A percentile compares a stretch with the other conserved stretches of the same genome.
These are phyloP conservation scores for Brachynemurus nebulosus DNA, from an alignment of 2,888 invertebrate genomes.

Conservation along the genomic window DNA sequence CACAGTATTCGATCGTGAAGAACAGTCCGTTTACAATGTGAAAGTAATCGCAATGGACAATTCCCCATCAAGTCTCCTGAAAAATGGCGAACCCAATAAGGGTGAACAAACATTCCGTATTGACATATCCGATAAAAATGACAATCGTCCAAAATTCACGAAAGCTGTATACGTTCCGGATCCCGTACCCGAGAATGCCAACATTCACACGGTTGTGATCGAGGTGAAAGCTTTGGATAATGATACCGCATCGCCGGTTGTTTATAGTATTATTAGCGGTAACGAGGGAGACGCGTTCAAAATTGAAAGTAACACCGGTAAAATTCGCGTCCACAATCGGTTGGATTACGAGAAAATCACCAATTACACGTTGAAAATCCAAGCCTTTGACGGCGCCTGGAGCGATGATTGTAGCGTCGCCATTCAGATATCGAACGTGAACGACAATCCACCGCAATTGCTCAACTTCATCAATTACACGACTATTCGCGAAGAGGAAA, in stretches of 20 bases:
- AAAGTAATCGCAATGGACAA: conserved; percentile 85
- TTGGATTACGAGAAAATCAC: conserved; percentile 75
- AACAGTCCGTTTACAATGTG: conserved; percentile 70
- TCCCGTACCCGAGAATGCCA: conserved; percentile 68
- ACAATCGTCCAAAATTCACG: conserved; percentile 85
- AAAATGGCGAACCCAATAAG: conserved; percentile 53
- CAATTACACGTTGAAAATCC: conserved; percentile 70
- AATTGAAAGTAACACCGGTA: conserved; percentile 73
- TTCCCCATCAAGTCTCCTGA: conserved; percentile 62
- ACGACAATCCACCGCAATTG: conserved; percentile 86
- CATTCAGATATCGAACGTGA: conserved; percentile 77
- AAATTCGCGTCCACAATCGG: conserved; percentile 62
- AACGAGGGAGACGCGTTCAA: conserved; percentile 76
- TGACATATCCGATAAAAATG: conserved; percentile 90
- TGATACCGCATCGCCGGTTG: conserved; percentile 77
- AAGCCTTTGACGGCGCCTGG: conserved; percentile 72
- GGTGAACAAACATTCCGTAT: conserved; percentile 75
- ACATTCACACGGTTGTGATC: conserved; percentile 67
- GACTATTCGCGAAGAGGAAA: conserved; percentile 59
- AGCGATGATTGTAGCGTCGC: conserved; percentile 72
- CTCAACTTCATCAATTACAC: conserved; percentile 51
- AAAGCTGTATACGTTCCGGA: conserved; percentile 57
- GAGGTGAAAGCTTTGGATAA: conserved; percentile 79
- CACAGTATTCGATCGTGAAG: conserved; percentile 75
- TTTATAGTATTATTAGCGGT: conserved; percentile 77